Conservation (phyloP, 1,140 invertebrate genomes). For the Drosophila bocqueti region DNA sequence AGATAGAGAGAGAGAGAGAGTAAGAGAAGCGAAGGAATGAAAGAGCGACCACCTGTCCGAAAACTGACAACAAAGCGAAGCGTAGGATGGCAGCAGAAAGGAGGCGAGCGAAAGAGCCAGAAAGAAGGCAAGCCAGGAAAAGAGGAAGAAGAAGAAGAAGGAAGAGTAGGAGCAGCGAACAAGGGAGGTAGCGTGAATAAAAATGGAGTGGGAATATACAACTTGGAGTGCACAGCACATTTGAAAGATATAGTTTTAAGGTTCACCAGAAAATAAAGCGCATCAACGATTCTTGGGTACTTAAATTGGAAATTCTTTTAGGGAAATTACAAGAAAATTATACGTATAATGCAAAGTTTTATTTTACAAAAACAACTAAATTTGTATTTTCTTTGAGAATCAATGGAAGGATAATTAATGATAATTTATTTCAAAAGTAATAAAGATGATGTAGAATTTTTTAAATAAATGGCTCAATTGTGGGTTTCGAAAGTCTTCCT, state of each 20-base stretch:
- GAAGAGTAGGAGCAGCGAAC: conserved; percentile 20
- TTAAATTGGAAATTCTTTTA: background rate
- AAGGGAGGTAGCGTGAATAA: conserved; percentile 5
- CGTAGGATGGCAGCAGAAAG: conserved; percentile 46
- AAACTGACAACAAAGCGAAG: conserved; percentile 42
- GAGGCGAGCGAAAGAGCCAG: conserved; percentile 20
- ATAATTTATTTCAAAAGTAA: background rate
- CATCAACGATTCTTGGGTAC: background rate
- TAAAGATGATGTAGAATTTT: background rate
- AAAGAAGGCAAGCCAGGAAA: conserved; percentile 14
- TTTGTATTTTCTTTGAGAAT: too few relatives aligned
- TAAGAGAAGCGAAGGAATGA: conserved; percentile 17
- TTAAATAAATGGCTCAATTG: too few relatives aligned
- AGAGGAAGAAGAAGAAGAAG: conserved; percentile 22
- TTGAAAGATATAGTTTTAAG: conserved; percentile 12
- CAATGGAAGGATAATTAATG: background rate
- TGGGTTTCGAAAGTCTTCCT: background rate
- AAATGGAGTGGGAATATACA: conserved; percentile 1
- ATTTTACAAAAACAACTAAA: background rate
- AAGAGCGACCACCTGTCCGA: conserved; percentile 71
- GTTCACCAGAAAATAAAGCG: background rate
- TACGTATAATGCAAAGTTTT: too few relatives aligned
- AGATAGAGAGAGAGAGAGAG: background rate
- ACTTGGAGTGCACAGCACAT: conserved; percentile 3
- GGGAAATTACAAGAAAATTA: too few relatives aligned